Conservation (phyloP, 2,888 invertebrate species). For the Cephalotes varians region DNA sequence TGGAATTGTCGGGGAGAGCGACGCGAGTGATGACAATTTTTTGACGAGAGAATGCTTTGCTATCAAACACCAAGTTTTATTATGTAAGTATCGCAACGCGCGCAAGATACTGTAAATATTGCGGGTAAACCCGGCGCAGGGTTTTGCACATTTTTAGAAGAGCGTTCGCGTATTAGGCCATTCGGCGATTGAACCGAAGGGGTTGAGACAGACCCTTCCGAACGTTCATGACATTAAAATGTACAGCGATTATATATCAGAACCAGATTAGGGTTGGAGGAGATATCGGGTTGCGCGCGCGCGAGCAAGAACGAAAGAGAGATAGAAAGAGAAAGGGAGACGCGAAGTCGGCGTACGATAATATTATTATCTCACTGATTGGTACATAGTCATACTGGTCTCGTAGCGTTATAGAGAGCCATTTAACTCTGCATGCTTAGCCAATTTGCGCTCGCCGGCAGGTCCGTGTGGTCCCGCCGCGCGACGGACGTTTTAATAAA, state of each 20-base stretch:
- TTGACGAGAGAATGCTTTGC: constrained; percentile 32
- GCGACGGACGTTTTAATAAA: constrained; percentile 64
- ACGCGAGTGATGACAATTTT: background rate
- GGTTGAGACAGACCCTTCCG: background rate
- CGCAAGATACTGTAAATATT: constrained; percentile 69
- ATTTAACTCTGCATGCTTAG: constrained; percentile 81
- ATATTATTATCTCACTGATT: constrained; percentile 74
- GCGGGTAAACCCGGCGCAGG: constrained; percentile 55
- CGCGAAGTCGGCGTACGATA: constrained; percentile 49
- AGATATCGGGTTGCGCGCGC: background rate
- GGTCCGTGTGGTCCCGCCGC: constrained; percentile 65
- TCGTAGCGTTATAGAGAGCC: constrained; percentile 65
- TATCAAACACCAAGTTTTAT: constrained; percentile 69
- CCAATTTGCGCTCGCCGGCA: constrained; percentile 73
- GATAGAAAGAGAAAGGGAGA: background rate
- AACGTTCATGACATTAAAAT: constrained; percentile 12
- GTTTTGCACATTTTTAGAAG: constrained; percentile 73
- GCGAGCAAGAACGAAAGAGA: background rate
- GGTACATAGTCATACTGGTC: constrained; percentile 71
- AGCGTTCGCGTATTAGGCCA: constrained; percentile 43
- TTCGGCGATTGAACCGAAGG: constrained; percentile 35
- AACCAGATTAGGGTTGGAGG: constrained; percentile 1
- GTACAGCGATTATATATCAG: constrained; percentile 37
- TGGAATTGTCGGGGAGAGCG: background rate
- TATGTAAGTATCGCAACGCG: constrained; percentile 64